A percentile compares a stretch with the other conserved stretches of the same genome.
phyloP scores from a whole-genome alignment of 1,140 invertebrate genomes.

The Trichogramma pretiosum region DNA sequence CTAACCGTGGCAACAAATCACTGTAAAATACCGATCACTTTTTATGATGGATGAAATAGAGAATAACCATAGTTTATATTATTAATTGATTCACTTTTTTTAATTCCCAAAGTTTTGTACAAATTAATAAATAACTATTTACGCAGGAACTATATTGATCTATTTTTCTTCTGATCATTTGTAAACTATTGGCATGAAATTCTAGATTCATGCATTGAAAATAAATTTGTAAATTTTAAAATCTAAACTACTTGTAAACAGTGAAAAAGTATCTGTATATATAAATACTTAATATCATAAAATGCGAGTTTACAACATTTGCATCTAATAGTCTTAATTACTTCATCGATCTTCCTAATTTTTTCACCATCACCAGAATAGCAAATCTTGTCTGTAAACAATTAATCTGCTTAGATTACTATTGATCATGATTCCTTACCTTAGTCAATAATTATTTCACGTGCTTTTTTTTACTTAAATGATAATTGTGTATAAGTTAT shows the following conservation, averaged over 20 bases:
- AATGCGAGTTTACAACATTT: constrained; percentile 19
- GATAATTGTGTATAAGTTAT: constrained; percentile 14
- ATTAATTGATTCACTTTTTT: constrained; percentile 16
- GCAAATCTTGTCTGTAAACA: constrained; percentile 7
- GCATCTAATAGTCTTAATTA: constrained; percentile 9
- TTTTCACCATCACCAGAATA: constrained; percentile 2
- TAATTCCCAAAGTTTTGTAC: constrained; percentile 22
- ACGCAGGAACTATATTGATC: constrained; percentile 16
- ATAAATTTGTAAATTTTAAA: constrained; percentile 19
- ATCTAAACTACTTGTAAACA: constrained; percentile 19
- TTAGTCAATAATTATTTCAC: neutral
- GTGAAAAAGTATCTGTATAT: constrained; percentile 19
- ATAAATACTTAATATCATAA: constrained; percentile 21
- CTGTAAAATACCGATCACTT: constrained; percentile 32
- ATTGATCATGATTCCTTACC: constrained; percentile 9
- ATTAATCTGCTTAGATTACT: constrained; percentile 2
- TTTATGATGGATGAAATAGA: constrained; percentile 22
- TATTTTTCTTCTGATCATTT: constrained; percentile 18
- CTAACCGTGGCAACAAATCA: constrained; percentile 34
- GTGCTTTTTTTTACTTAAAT: neutral
- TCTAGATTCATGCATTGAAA: constrained; percentile 11
- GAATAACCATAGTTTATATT: constrained; percentile 15
- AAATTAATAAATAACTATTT: constrained; percentile 18
- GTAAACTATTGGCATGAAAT: constrained; percentile 16
- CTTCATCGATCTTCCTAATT: constrained; percentile 5